phyloP scores from a whole-genome alignment of 2,113 vertebrate species.

The Heterochromis multidens region DNA sequence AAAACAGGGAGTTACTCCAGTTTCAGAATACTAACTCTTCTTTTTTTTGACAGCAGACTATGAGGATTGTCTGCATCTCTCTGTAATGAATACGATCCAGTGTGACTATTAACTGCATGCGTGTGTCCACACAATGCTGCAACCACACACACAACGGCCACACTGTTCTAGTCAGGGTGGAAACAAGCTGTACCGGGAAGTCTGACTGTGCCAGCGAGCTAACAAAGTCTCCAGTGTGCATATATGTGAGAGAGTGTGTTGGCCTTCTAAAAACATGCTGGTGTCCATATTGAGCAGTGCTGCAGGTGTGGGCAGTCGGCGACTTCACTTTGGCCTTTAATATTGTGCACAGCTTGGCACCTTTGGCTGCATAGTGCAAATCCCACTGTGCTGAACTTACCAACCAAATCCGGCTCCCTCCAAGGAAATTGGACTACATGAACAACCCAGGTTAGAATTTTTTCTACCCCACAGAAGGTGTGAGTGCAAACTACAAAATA shows the following conservation, averaged over 20 bases:
- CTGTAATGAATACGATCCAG: slow-evolving; percentile 31
- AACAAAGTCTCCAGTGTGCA: slow-evolving; percentile 49
- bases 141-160: slow-evolving; percentile 33
- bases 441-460: not conserved
- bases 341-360: slow-evolving; percentile 19
- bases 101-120: slow-evolving; percentile 30
- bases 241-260: not conserved
- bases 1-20: not conserved
- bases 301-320: slow-evolving; percentile 23
- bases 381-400: slow-evolving; percentile 2
- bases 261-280: slow-evolving; percentile 21
- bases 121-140: slow-evolving; percentile 42
- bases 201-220: slow-evolving; percentile 33
- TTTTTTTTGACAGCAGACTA: not conserved
- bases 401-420: slow-evolving; percentile 8
- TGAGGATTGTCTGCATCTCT: not conserved
- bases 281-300: slow-evolving; percentile 7
- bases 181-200: slow-evolving; percentile 53
- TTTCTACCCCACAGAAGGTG: not conserved
- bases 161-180: slow-evolving; percentile 59
- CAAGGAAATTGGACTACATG: not conserved
- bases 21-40: not conserved
- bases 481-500: not conserved
- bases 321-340: slow-evolving; percentile 11
- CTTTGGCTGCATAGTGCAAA: slow-evolving; percentile 14